Conservation (phyloP, 2,113 vertebrate genomes). For the Cyphomyrus plagiostoma region DNA sequence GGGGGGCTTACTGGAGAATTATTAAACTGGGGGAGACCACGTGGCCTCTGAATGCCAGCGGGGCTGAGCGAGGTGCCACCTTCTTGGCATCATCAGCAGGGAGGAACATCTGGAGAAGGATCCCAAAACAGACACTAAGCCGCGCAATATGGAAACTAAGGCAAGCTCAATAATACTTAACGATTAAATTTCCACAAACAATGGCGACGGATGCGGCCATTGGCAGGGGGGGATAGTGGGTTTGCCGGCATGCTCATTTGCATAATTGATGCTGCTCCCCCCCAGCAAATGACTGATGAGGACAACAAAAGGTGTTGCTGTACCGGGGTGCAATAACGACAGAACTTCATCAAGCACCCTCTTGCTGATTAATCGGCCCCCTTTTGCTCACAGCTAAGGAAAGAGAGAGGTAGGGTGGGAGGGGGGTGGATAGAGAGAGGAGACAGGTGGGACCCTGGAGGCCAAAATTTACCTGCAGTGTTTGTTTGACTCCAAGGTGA, state of each 20-base stretch:
- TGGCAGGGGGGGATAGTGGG: slow-evolving; percentile 59
- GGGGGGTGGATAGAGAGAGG: slow-evolving; percentile 23
- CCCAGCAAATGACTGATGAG: slow-evolving; percentile 98
- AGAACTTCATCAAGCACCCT: slow-evolving; percentile 97
- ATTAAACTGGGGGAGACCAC: slow-evolving; percentile 95
- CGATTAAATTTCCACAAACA: slow-evolving; percentile 97
- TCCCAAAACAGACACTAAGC: slow-evolving; percentile 87
- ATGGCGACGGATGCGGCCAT: slow-evolving; percentile 93
- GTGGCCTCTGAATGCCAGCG: slow-evolving; percentile 81
- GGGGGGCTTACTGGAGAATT: slow-evolving; percentile 92
- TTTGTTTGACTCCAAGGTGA: slow-evolving; percentile 54
- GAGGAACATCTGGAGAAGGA: slow-evolving; percentile 88
- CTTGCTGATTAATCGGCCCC: slow-evolving; percentile 98
- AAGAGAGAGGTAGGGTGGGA: neutral
- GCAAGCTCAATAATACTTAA: slow-evolving; percentile 96
- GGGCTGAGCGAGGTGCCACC: slow-evolving; percentile 80
- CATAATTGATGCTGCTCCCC: slow-evolving; percentile 95
- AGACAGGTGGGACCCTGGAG: slow-evolving; percentile 68
- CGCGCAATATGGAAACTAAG: slow-evolving; percentile 88
- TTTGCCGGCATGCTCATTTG: slow-evolving; percentile 77
- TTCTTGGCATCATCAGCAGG: slow-evolving; percentile 79
- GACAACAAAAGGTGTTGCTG: slow-evolving; percentile 99
- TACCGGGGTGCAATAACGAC: slow-evolving; percentile 99
- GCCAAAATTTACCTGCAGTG: slow-evolving; percentile 64
- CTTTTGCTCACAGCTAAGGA: slow-evolving; percentile 64